Conservation (phyloP, 2,888 invertebrate genomes). For the Ferdinandea cuprea region DNA sequence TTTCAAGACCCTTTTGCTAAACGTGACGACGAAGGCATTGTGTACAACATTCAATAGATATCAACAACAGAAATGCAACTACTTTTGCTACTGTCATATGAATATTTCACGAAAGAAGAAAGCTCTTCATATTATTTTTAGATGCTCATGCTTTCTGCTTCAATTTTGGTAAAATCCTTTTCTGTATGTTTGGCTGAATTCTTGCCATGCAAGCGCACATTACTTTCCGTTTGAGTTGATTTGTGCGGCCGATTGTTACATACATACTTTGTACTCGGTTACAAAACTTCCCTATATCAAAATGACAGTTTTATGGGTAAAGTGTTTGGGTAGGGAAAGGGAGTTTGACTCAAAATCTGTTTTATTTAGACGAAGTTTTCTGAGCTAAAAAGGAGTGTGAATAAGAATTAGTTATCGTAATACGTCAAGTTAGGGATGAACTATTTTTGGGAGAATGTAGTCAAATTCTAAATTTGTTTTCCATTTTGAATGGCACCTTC, state of each 20-base stretch:
- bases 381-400: background rate
- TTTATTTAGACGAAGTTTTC: background rate
- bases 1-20: too few species aligned
- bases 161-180: constrained; percentile 12
- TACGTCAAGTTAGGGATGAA: constrained; percentile 18
- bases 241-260: constrained; percentile 11
- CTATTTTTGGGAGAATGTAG: constrained; percentile 30
- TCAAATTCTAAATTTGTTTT: constrained; percentile 9
- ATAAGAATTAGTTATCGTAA: constrained; percentile 7
- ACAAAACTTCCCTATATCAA: background rate
- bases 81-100: constrained; percentile 9
- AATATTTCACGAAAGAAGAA: background rate
- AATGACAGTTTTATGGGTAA: constrained; percentile 20
- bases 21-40: too few species aligned
- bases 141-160: background rate
- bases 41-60: too few species aligned
- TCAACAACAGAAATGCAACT: background rate
- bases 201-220: constrained; percentile 28
- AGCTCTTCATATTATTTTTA: background rate
- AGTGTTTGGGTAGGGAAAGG: background rate
- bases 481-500: constrained; percentile 25
- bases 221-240: constrained; percentile 30
- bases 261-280: too few species aligned
- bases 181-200: too few species aligned
- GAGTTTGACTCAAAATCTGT: background rate